Evolutionary conservation across 2,797 vertebrate species (phyloP).

Genomic region (Pseudocheirus occidentalis): DNA sequence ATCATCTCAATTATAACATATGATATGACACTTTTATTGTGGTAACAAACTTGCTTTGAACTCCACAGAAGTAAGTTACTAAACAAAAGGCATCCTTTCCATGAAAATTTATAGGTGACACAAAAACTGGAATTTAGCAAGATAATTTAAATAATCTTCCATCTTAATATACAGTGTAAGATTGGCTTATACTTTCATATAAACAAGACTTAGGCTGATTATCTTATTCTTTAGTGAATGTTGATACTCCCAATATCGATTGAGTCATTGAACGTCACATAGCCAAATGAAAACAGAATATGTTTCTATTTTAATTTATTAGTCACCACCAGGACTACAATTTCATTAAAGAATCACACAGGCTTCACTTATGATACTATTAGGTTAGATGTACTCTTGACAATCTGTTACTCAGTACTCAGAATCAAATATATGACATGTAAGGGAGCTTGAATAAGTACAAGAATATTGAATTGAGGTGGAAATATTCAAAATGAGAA

Average conservation of each 20-base stretch:
- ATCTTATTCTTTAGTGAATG: background rate
- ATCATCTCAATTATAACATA: constrained; percentile 59
- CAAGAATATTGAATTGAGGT: background rate
- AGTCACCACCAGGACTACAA: background rate
- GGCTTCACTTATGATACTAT: background rate
- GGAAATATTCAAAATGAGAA: background rate
- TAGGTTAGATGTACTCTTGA: background rate
- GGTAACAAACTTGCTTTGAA: constrained; percentile 34
- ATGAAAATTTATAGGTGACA: background rate
- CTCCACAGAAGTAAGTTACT: background rate
- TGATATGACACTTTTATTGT: constrained; percentile 53
- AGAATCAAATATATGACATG: background rate
- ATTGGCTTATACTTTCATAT: background rate
- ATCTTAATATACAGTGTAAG: background rate
- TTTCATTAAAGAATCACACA: too few relatives aligned
- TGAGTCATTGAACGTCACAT: background rate
- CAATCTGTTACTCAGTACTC: background rate
- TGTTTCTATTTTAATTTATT: background rate
- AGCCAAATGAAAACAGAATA: background rate
- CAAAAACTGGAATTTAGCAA: background rate
- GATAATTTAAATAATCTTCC: background rate
- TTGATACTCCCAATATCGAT: background rate
- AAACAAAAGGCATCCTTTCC: background rate
- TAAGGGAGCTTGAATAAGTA: background rate
- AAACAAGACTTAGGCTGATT: background rate